Evolutionary conservation across 2,797 vertebrate genomes (phyloP), one percentile per base, ranked within the genome.

Genomic region (Gallinago nigripennis): DNA sequence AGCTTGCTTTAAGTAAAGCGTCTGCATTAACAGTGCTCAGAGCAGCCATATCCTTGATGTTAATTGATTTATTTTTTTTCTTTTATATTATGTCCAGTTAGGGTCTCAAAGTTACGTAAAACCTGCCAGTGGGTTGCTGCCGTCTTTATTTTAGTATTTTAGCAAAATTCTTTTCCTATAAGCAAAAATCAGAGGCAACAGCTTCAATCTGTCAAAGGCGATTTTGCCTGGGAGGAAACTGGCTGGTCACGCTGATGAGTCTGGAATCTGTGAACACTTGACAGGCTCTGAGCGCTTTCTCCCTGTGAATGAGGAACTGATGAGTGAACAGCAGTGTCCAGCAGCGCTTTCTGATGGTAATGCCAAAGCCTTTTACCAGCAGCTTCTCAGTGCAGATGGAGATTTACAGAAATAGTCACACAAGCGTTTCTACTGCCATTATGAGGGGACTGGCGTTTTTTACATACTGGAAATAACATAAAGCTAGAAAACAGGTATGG

Each of bases 301-400:
- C 63, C 5, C 58, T 48, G 54, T 86, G 93, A 82, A 76, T 70
- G 92, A 72, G 73, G 73, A 66, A 5, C 92, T 96, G 94, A 86
- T 43, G 90, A 95, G 86, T 33, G 78, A 97, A 27, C 81, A 94
- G 88, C 63, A 90, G 88, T 58, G 92, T 94, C 93, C 95, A 90
- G 83, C 90, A 93, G 88, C 0, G 7, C 70, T 86, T 95, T 88
- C 7, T 53, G 66, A 70, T 73, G 58, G 75, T 64, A 71, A 18
- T 82, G 83, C 88, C 77, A 86, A 84, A 90, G 66, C 31, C 64
- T 90, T 88, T 94, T 41, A 57, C 92, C 80, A 50, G 80, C 80
- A 88, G 80, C 77, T 86, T 87, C 43, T 28, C 35, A 8, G 30
- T 33, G 50, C 86, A 90, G 88, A 76, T 58, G 45, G 79, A 83